Conservation (phyloP, 2,797 vertebrate species). For the Erpetoichthys calabaricus region DNA sequence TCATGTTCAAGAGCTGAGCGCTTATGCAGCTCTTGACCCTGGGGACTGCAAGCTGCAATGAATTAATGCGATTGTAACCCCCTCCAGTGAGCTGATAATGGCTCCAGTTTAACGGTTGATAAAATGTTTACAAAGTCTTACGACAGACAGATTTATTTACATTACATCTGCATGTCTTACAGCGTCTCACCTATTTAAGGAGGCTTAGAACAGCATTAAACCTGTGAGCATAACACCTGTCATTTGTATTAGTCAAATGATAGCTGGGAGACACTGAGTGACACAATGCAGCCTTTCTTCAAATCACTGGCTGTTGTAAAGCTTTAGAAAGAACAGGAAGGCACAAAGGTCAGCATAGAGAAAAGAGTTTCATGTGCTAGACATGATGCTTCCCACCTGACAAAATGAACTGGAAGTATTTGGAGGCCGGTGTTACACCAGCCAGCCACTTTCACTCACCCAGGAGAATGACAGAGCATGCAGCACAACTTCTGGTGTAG, state of each 20-base stretch:
- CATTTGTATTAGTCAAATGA: constrained; percentile 31
- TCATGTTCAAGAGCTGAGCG: constrained; percentile 3
- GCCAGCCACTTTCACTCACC: too few species aligned
- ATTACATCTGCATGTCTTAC: constrained; percentile 20
- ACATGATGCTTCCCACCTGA: too few species aligned
- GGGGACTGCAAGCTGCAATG: constrained; percentile 16
- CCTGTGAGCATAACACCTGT: constrained; percentile 41
- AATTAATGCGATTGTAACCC: constrained; percentile 28
- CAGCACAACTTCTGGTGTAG: too few species aligned
- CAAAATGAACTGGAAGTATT: too few species aligned
- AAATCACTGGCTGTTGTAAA: too few species aligned
- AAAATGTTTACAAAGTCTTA: constrained; percentile 31
- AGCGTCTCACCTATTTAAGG: constrained; percentile 22
- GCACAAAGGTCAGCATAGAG: too few species aligned
- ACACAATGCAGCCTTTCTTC: too few species aligned
- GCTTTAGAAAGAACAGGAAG: too few species aligned
- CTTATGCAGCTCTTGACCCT: constrained; percentile 13
- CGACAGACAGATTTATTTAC: constrained; percentile 10
- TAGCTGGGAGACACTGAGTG: not conserved
- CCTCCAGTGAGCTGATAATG: constrained; percentile 25
- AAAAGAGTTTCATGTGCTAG: too few species aligned
- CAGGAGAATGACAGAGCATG: too few species aligned
- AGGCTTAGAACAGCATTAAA: constrained; percentile 36
- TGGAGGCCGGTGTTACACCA: too few species aligned
- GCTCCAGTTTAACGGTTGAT: constrained; percentile 19